Conservation (phyloP, 2,797 vertebrate species). For the Cichlasoma orientale region DNA sequence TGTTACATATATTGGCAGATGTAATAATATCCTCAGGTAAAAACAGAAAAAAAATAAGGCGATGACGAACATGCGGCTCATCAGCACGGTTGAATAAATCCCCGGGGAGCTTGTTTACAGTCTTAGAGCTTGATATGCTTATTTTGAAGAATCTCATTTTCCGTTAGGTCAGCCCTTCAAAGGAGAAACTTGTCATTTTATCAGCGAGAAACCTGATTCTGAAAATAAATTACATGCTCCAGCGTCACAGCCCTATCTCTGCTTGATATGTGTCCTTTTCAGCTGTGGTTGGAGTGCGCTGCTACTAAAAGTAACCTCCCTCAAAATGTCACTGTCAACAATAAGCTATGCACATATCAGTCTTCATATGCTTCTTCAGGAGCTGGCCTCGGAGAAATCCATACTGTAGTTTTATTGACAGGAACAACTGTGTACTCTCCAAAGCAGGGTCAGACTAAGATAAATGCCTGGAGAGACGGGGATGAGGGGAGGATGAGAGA, state of each 20-base stretch:
- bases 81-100: constrained; percentile 21
- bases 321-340: constrained; percentile 57
- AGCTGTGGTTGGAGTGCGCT: background rate
- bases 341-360: constrained; percentile 59
- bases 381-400: constrained; percentile 53
- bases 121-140: constrained; percentile 4
- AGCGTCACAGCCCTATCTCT: constrained; percentile 16
- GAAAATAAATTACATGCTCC: constrained; percentile 39
- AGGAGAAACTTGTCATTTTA: constrained; percentile 33
- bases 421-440: constrained; percentile 46
- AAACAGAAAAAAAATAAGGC: background rate
- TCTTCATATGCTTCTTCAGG: constrained; percentile 55
- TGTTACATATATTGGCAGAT: background rate
- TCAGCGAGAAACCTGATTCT: constrained; percentile 18
- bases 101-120: constrained; percentile 32
- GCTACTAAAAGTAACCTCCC: constrained; percentile 56
- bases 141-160: constrained; percentile 41
- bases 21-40: background rate
- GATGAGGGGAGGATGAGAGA: background rate
- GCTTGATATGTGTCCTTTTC: constrained; percentile 34
- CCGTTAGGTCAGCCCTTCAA: constrained; percentile 31
- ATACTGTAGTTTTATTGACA: constrained; percentile 68
- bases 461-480: constrained; percentile 35
- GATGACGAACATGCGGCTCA: background rate
- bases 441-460: constrained; percentile 59